phyloP scores from a whole-genome alignment of 37 sponge, comb jelly and placozoan species.

The Beroe ovata region DNA sequence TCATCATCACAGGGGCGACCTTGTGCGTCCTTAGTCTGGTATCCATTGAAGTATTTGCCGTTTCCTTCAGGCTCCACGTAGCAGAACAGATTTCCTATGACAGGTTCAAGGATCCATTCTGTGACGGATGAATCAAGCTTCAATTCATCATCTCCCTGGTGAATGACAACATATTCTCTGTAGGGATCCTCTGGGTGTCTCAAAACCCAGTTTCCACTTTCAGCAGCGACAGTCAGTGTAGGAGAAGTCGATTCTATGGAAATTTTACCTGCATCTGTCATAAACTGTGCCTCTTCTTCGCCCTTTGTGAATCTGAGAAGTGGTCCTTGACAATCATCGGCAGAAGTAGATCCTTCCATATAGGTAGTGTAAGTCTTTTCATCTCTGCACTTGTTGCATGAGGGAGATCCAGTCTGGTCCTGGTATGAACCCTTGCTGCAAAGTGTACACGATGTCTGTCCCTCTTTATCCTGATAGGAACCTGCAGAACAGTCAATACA shows the following conservation, averaged over 20 bases:
- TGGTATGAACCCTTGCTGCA: conserved; percentile 4
- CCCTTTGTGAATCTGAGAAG: not conserved
- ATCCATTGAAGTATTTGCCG: not conserved
- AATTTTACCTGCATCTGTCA: not conserved
- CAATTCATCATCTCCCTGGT: not conserved
- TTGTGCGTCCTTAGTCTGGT: conserved; percentile 1
- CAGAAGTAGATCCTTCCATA: not conserved
- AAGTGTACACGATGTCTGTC: not conserved
- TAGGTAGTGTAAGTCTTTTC: conserved; percentile 16
- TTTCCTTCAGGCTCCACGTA: not conserved
- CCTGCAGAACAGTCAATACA: not conserved
- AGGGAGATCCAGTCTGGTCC: not conserved
- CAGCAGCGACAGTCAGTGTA: not conserved
- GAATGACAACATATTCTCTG: not conserved
- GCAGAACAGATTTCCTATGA: not conserved
- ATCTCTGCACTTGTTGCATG: not conserved
- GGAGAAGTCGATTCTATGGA: not conserved
- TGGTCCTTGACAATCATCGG: conserved; percentile 1
- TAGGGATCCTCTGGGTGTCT: not conserved
- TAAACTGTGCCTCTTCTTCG: not conserved
- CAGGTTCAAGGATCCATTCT: not conserved
- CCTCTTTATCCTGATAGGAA: not conserved
- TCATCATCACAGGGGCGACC: not conserved
- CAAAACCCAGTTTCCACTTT: not conserved
- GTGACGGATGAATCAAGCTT: not conserved